Base-by-base conservation (phyloP, 1,140 invertebrate species). In the Parapsyche elsis region DNA sequence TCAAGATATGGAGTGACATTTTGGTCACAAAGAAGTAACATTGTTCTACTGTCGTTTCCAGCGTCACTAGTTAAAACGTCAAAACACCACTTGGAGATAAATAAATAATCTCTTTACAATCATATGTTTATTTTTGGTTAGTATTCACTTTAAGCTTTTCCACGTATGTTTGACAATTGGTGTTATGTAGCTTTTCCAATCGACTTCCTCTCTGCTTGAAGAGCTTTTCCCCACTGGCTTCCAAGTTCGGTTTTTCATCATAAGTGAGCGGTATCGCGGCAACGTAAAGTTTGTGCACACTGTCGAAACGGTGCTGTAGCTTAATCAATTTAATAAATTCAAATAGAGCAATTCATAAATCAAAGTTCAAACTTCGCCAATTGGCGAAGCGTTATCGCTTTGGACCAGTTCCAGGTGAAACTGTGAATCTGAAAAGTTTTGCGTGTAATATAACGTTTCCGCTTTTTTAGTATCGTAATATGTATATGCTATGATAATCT, bases 151-250 rank as follows among this genome's bases (percentile, higher is more conserved):
- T 1, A 10, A 53, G 4, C 10, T 53, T 14, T 53, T 53, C 16
- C 12, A 14, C 49, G 2, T 14, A 53, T 53, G 2, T 53, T 26
- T 23, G 23, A 23, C 26, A 67, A 61, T 23, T 23, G n/a, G n/a
- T n/a, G n/a, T 67, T 26, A 5, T 10, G 21, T 5, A 26, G 14
- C 24, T 67, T 67, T 67, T 30, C 64, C 21, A 23, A 24, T 1
- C 23, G 64, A 67, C 64, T 67, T 67, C 64, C 64, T 5, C 24
- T 26, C 24, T 9, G 10, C 21, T 1, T 23, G 64, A 26, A 19
- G 64, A 67, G 64, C 64, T 67, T 67, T 67, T 67, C 64, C 64
- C 7, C 21, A 67, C 64, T 67, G 64, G 14, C 30, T 53, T 14
- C 64, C 9, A 67, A 2, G 64, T 67, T 67, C 10, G 21, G 64